A percentile compares a stretch with the other conserved stretches of the same genome.
Evolutionary conservation across 2,797 vertebrate species (phyloP).

Genomic region (Synaphobranchus kaupii): DNA sequence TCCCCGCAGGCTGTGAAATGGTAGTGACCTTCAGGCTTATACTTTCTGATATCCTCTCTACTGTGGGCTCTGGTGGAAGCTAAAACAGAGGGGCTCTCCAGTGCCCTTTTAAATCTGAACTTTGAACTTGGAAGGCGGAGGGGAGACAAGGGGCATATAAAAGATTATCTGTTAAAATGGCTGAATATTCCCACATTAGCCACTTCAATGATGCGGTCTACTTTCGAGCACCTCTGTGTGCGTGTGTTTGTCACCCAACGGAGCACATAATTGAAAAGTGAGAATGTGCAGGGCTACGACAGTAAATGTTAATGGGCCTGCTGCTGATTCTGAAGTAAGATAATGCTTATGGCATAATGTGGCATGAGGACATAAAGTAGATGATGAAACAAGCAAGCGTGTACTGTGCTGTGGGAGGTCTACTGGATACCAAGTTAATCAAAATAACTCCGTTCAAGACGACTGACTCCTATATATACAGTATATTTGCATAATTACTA

Average conservation of each 20-base stretch:
- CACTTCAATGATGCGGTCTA: conserved; percentile 53
- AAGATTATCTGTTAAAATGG: conserved; percentile 55
- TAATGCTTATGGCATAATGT: neutral
- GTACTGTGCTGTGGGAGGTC: neutral
- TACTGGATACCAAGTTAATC: neutral
- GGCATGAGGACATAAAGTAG: neutral
- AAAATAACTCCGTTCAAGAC: neutral
- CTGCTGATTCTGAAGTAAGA: neutral
- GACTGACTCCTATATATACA: neutral
- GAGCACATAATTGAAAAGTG: neutral
- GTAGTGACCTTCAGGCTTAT: conserved; percentile 52
- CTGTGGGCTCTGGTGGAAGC: neutral
- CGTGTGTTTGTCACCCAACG: conserved; percentile 33
- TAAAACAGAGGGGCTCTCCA: conserved; percentile 18
- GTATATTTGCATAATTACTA: too few species aligned
- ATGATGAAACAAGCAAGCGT: conserved; percentile 26
- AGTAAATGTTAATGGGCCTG: neutral
- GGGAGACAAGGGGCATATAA: conserved; percentile 52
- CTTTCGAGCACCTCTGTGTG: conserved; percentile 36
- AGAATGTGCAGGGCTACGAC: neutral
- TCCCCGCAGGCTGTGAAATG: conserved; percentile 64
- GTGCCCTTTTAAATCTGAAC: conserved; percentile 47
- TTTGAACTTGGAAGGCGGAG: conserved; percentile 50
- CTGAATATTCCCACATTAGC: conserved; percentile 41
- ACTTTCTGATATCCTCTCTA: conserved; percentile 35